Base-by-base conservation (phyloP, 2,113 vertebrate species). In the Chelonoidis abingdonii region DNA sequence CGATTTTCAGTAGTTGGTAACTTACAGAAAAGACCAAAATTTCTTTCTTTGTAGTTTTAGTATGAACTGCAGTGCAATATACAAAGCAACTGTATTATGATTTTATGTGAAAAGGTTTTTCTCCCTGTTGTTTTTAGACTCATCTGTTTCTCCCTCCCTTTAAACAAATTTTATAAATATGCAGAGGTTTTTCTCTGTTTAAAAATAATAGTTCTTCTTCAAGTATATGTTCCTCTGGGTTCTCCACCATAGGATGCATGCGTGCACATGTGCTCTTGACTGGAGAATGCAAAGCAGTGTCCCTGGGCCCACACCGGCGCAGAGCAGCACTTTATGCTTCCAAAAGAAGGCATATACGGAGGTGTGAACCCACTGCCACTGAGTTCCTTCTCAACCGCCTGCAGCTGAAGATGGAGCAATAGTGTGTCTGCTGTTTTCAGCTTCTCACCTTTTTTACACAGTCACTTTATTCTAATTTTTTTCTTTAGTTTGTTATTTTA, bases 121-220 rank as follows among this genome's bases (percentile, higher is more conserved):
- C 84, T 91, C 81, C 47, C 54, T 94, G 50, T 97, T 96, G 84
- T 92, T 93, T 97, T 88, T 93, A 87, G 89, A 52, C 80, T 93
- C 72, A 91, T 87, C 89, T 96, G 89, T 81, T 93, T 94, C 93
- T 87, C 16, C 88, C 84, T 89, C 84, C 95, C 53, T 95, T 86
- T 94, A 88, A 95, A 86, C 69, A 93, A 95, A 76, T 96, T 97
- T 94, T 84, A 90, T 93, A 95, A 92, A 87, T 65, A 91, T 92
- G 47, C 72, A 90, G 35, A 56, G 81, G 88, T 47, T 80, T 86
- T 44, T 41, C 9, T 54, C 38, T 83, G 31, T 84, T 92, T 92
- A 41, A 82, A 62, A 85, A 75, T 75, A 85, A 65, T 35, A 31
- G 10, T 12, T 41, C 44, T 69, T 72, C 35, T 69, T 72, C 65